These are phyloP conservation scores for Chlorops oryzae DNA, from an alignment of 1,140 invertebrate species.

Conservation along the genomic window DNA sequence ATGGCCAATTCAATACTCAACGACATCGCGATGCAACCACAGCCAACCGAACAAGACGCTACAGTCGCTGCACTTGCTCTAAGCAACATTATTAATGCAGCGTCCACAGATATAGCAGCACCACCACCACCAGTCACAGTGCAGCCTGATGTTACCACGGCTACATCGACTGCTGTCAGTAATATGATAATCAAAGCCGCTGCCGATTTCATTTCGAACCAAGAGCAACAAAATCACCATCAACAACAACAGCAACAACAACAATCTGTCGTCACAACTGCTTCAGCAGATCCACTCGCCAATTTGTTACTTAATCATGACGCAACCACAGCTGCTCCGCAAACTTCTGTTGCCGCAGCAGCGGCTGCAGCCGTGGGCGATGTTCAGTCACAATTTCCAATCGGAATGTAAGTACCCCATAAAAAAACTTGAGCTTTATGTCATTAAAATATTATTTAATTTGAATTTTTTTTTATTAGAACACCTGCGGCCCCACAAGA, in stretches of 20 bases:
- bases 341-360: slow-evolving; percentile 11
- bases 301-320: slow-evolving; percentile 17
- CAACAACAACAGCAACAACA: slow-evolving; percentile 21
- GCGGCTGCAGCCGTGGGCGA: slow-evolving; percentile 14
- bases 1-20: slow-evolving; percentile 46
- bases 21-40: slow-evolving; percentile 42
- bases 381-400: slow-evolving; percentile 14
- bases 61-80: slow-evolving; percentile 35
- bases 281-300: slow-evolving; percentile 12
- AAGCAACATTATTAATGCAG: slow-evolving; percentile 46
- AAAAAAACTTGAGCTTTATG: background rate
- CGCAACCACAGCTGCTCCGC: background rate
- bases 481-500: slow-evolving; percentile 37
- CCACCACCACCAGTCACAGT: slow-evolving; percentile 25
- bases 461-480: background rate
- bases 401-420: slow-evolving; percentile 13
- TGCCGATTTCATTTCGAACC: slow-evolving; percentile 56
- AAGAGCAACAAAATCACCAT: slow-evolving; percentile 45
- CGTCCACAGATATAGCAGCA: slow-evolving; percentile 31
- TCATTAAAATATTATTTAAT: background rate
- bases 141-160: slow-evolving; percentile 40
- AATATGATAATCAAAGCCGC: slow-evolving; percentile 60
- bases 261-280: slow-evolving; percentile 10
- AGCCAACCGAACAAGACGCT: slow-evolving; percentile 42
- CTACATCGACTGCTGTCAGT: slow-evolving; percentile 60